Evolutionary conservation across 2,888 invertebrate genomes (phyloP).

Genomic region (Polymixis flavicincta): DNA sequence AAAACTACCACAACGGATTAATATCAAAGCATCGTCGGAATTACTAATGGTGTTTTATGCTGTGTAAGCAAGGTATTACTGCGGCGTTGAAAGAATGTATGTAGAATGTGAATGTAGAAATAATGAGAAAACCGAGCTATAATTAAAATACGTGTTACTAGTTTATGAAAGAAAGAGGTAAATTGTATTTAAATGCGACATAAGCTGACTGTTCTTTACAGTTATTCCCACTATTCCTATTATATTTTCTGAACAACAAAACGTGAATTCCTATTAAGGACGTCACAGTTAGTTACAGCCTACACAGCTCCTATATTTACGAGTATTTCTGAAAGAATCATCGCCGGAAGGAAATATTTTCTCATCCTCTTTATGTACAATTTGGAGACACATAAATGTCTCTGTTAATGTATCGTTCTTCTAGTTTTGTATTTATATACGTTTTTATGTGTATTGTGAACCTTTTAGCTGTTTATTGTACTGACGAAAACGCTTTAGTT

Average conservation of each 20-base stretch:
- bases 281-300: constrained; percentile 29
- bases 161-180: no score
- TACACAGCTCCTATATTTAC: constrained; percentile 17
- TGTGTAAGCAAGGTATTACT: constrained; percentile 30
- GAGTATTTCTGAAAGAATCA: constrained; percentile 41
- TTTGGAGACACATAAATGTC: constrained; percentile 44
- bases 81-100: constrained; percentile 22
- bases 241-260: constrained; percentile 20
- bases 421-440: constrained; percentile 13
- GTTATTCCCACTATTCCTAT: constrained; percentile 9
- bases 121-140: constrained; percentile 35
- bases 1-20: constrained; percentile 22
- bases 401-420: constrained; percentile 20
- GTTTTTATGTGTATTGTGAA: constrained; percentile 23
- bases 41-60: constrained; percentile 23
- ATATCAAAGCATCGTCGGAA: constrained; percentile 3
- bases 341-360: constrained; percentile 50
- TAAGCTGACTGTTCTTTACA: background rate
- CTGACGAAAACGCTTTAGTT: constrained; percentile 46
- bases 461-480: constrained; percentile 38
- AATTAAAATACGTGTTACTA: constrained; percentile 19
- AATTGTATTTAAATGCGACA: constrained; percentile 15
- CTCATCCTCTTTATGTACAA: constrained; percentile 39
- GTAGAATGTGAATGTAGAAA: no score
- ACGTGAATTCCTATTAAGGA: constrained; percentile 16